Percentiles rank a stretch among this genome's conserved stretches.
Conservation (phyloP, 2,888 invertebrate species). For the Pegoplata infirma region DNA sequence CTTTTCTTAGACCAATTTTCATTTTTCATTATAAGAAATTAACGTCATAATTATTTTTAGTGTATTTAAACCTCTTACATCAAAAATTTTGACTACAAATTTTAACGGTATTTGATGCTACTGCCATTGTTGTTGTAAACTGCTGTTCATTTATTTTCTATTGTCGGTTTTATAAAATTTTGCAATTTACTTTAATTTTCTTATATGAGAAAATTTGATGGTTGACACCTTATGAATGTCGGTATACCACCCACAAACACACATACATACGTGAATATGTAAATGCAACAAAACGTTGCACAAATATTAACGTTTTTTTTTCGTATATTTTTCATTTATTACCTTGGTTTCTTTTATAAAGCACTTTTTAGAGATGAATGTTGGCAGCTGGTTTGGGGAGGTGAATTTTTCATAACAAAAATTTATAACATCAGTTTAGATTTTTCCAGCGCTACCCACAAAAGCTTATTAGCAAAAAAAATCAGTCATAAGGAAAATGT, state of each 20-base stretch:
- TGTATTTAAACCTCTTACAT: no score
- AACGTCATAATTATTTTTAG: no score
- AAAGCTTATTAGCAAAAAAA: conserved; percentile 42
- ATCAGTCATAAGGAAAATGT: conserved; percentile 35
- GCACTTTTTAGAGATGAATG: conserved; percentile 37
- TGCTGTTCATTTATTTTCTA: no score
- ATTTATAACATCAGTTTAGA: no score
- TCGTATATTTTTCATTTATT: no score
- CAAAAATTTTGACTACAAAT: not conserved
- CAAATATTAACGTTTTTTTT: not conserved
- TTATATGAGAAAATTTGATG: conserved; percentile 67
- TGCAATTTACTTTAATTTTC: conserved; percentile 42
- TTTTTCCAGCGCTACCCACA: not conserved
- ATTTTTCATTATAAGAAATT: no score
- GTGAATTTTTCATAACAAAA: conserved; percentile 15
- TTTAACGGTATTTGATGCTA: conserved; percentile 9
- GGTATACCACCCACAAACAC: not conserved
- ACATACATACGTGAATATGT: not conserved
- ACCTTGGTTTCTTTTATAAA: conserved; percentile 1
- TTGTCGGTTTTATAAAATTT: conserved; percentile 27
- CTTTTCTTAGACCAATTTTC: no score
- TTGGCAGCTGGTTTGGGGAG: conserved; percentile 48
- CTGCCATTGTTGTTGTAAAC: conserved; percentile 5
- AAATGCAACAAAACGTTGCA: not conserved
- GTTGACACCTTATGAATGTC: conserved; percentile 71